Conservation (phyloP, 2,888 invertebrate species). For the Lepidocyrtoides sp. region DNA sequence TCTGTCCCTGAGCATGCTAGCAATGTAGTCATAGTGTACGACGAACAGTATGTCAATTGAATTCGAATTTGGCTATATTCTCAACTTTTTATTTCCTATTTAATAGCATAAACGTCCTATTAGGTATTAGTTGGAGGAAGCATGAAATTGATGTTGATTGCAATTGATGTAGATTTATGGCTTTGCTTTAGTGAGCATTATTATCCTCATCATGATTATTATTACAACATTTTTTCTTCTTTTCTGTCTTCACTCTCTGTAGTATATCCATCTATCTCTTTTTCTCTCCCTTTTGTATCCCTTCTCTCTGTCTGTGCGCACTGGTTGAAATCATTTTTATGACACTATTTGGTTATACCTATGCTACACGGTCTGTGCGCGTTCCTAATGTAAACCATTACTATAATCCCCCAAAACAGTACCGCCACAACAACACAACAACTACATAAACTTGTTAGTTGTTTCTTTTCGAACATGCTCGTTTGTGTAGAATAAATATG, state of each 20-base stretch:
- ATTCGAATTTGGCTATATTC: conserved; percentile 74
- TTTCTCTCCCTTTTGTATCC: background rate
- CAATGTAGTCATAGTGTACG: background rate
- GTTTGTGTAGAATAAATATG: background rate
- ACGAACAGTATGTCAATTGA: conserved; percentile 73
- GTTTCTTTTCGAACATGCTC: background rate
- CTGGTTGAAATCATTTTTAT: conserved; percentile 55
- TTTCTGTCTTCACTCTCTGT: conserved; percentile 34
- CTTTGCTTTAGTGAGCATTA: conserved; percentile 76
- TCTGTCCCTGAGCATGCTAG: background rate
- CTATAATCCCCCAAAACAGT: conserved; percentile 43
- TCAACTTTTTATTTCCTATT: conserved; percentile 70
- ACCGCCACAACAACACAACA: conserved; percentile 19
- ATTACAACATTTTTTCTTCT: conserved; percentile 30
- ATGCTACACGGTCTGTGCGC: background rate
- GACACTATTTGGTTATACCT: conserved; percentile 52
- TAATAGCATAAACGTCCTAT: conserved; percentile 73
- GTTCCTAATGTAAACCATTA: conserved; percentile 60
- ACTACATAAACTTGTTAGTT: conserved; percentile 53
- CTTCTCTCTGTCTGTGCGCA: background rate
- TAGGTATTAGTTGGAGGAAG: conserved; percentile 70
- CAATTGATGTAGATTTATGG: conserved; percentile 77
- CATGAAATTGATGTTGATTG: conserved; percentile 77
- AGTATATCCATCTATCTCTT: background rate
- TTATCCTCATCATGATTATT: conserved; percentile 69